Conservation (phyloP, 2,888 invertebrate genomes). For the Folsomia manolachei region DNA sequence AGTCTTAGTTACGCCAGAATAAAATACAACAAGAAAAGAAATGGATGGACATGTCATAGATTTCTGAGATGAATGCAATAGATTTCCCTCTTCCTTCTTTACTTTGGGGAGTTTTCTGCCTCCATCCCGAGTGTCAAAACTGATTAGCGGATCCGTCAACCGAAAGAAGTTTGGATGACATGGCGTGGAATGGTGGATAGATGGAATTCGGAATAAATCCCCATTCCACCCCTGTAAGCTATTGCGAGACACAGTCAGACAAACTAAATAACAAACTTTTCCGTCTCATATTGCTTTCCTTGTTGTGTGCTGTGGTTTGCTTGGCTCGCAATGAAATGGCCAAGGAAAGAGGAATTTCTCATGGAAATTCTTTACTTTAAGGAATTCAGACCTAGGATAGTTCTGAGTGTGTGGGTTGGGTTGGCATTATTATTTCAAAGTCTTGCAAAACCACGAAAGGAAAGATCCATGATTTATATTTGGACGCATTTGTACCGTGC, state of each 20-base stretch:
- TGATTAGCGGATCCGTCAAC: constrained; percentile 15
- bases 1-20: too few species aligned
- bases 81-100: not conserved
- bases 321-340: not conserved
- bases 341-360: not conserved
- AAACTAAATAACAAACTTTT: not conserved
- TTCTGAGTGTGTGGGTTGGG: not conserved
- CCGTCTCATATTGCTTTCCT: not conserved
- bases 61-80: too few species aligned
- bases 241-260: too few species aligned
- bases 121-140: constrained; percentile 10
- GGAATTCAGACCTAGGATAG: not conserved
- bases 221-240: not conserved
- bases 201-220: not conserved
- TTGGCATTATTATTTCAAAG: not conserved
- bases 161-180: not conserved
- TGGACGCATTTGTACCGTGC: too few species aligned
- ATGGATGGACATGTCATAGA: not conserved
- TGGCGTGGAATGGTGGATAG: too few species aligned
- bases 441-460: not conserved
- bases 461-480: too few species aligned
- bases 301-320: too few species aligned
- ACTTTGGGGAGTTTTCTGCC: constrained; percentile 3
- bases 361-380: not conserved
- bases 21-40: too few species aligned